Evolutionary conservation across 2,113 vertebrate genomes (phyloP).

Genomic region (Deroptyus accipitrinus): DNA sequence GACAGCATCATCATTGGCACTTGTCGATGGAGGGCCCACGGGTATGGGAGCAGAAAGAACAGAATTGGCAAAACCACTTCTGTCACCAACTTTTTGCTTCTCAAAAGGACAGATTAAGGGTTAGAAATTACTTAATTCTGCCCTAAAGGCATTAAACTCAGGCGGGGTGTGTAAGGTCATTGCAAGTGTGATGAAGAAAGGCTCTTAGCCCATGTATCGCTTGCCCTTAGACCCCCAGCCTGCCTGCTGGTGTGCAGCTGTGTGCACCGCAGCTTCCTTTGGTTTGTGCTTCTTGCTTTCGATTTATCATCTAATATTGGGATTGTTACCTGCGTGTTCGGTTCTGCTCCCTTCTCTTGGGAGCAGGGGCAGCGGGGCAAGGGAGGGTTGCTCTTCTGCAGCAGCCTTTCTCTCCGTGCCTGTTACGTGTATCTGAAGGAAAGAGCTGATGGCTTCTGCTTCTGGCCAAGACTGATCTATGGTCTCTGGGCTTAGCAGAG

Average conservation of each 20-base stretch:
- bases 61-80: neutral
- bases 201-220: neutral
- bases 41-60: neutral
- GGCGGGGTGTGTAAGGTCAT: fast-evolving
- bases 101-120: neutral
- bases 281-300: neutral
- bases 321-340: neutral
- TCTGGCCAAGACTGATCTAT: neutral
- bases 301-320: neutral
- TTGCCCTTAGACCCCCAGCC: neutral
- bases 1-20: neutral
- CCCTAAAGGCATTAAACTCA: neutral
- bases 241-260: neutral
- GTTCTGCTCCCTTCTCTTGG: neutral
- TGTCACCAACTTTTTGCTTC: neutral
- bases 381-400: neutral
- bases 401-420: neutral
- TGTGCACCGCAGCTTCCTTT: neutral
- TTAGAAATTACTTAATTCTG: neutral
- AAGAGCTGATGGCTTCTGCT: neutral
- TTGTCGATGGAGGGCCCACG: neutral
- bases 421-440: neutral
- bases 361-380: neutral
- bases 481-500: neutral
- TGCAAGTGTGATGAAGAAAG: neutral